These are phyloP conservation scores for Tetraodon nigroviridis DNA, from an alignment of 2,113 vertebrate genomes.

Conservation along the genomic window DNA sequence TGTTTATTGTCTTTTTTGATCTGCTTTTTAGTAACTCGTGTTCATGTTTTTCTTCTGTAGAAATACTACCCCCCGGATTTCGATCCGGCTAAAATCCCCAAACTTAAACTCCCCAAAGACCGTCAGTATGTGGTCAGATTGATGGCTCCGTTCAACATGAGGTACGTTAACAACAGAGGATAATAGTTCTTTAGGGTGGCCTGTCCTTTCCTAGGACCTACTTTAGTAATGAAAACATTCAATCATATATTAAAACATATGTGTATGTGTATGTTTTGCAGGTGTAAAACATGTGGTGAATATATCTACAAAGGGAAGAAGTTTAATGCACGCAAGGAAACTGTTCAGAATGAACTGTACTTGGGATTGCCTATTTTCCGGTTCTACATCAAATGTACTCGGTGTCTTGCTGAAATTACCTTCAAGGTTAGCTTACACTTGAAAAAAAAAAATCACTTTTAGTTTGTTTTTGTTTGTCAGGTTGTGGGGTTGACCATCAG, in stretches of 20 bases:
- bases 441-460: neutral
- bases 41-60: slow-evolving; percentile 53
- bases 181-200: neutral
- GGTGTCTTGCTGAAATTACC: slow-evolving; percentile 89
- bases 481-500: neutral
- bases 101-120: slow-evolving; percentile 88
- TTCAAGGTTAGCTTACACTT: slow-evolving; percentile 77
- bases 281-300: slow-evolving; percentile 92
- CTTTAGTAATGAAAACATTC: neutral
- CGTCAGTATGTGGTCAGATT: slow-evolving; percentile 88
- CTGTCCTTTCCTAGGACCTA: neutral
- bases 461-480: neutral
- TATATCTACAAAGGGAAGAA: slow-evolving; percentile 98
- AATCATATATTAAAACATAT: neutral
- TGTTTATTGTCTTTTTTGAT: neutral
- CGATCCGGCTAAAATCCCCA: slow-evolving; percentile 87
- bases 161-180: slow-evolving; percentile 57
- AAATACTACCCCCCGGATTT: slow-evolving; percentile 96
- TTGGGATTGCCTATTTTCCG: slow-evolving; percentile 93
- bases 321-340: slow-evolving; percentile 96
- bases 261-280: slow-evolving; percentile 33
- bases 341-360: slow-evolving; percentile 88
- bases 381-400: slow-evolving; percentile 95
- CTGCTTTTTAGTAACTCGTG: neutral
- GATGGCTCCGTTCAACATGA: slow-evolving; percentile 91